These are phyloP conservation scores for Aphrophora alni DNA, from an alignment of 2,888 invertebrate species.

Conservation along the genomic window DNA sequence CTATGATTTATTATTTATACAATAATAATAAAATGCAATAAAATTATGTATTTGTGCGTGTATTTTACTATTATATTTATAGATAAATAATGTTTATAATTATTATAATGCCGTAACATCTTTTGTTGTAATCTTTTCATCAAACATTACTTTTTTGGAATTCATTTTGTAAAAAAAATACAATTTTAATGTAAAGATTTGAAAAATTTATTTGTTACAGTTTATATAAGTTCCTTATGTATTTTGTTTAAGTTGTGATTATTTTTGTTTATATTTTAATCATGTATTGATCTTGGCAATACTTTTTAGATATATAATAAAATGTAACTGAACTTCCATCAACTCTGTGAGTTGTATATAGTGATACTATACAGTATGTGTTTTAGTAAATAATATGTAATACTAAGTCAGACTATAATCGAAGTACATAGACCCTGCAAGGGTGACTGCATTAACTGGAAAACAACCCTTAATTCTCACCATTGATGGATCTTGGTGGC, in stretches of 20 bases:
- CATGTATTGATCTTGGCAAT: neutral
- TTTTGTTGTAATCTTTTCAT: neutral
- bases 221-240: neutral
- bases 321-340: neutral
- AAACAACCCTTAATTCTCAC: too few relatives aligned
- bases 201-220: neutral
- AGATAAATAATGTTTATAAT: neutral
- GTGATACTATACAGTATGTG: too few relatives aligned
- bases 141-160: neutral
- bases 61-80: neutral
- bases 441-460: too few relatives aligned
- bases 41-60: neutral
- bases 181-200: neutral
- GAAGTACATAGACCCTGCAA: too few relatives aligned
- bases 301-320: neutral
- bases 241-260: neutral
- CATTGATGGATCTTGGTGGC: too few relatives aligned
- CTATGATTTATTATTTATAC: neutral
- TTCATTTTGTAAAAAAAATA: neutral
- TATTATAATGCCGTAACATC: neutral
- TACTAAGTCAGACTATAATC: too few relatives aligned
- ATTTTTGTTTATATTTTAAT: neutral
- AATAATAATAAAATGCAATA: constrained; percentile 9
- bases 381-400: too few relatives aligned
- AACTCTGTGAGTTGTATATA: constrained; percentile 6